Percentiles rank a stretch among this genome's conserved stretches.
Evolutionary conservation across 2,113 vertebrate genomes (phyloP).

Genomic region (Pseudopodoces humilis): DNA sequence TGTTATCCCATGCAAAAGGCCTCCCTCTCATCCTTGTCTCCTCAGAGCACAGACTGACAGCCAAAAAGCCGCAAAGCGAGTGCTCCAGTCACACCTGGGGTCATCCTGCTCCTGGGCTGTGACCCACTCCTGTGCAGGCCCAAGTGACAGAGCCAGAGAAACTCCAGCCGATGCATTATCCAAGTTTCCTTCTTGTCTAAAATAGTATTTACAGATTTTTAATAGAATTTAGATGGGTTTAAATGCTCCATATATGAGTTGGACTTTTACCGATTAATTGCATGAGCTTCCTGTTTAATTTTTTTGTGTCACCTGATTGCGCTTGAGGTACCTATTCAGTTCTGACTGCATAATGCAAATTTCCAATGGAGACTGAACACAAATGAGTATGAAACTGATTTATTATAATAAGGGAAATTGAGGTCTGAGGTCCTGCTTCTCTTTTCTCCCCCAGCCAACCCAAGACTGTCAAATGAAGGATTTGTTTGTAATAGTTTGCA

Average conservation of each 20-base stretch:
- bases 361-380: slow-evolving; percentile 77
- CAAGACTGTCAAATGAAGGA: slow-evolving; percentile 30
- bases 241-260: slow-evolving; percentile 71
- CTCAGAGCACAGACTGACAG: too few species aligned
- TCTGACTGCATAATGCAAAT: slow-evolving; percentile 78
- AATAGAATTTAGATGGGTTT: slow-evolving; percentile 77
- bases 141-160: too few species aligned
- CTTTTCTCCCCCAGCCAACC: slow-evolving; percentile 33
- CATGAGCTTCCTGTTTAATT: slow-evolving; percentile 79
- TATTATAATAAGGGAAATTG: slow-evolving; percentile 76
- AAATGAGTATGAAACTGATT: slow-evolving; percentile 79
- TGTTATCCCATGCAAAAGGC: too few species aligned
- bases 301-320: slow-evolving; percentile 75
- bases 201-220: slow-evolving; percentile 73
- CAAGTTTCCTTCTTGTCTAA: slow-evolving; percentile 67
- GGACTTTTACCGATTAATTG: slow-evolving; percentile 71
- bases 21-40: too few species aligned
- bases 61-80: too few species aligned
- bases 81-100: too few species aligned
- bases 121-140: too few species aligned
- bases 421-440: slow-evolving; percentile 60
- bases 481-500: slow-evolving; percentile 43
- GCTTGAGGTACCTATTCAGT: slow-evolving; percentile 65
- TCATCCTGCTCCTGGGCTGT: too few species aligned
- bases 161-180: background rate